phyloP scores from a whole-genome alignment of 2,888 invertebrate species.

The Pandemis corylana region DNA sequence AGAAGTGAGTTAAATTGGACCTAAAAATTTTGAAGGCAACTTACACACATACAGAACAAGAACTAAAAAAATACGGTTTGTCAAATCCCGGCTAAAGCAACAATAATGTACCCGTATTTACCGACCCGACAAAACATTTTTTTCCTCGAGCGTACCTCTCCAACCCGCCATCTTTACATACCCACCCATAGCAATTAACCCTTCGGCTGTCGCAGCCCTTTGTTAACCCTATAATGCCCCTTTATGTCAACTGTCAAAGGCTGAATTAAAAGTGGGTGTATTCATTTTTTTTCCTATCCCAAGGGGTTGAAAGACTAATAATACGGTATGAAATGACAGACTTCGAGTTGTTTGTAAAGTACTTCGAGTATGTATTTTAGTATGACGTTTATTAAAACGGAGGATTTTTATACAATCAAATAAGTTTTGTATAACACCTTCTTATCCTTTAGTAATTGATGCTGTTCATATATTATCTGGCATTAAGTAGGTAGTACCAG shows the following conservation, averaged over 20 bases:
- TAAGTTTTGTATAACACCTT: not conserved
- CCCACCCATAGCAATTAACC: slow-evolving; percentile 80
- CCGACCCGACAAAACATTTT: slow-evolving; percentile 14
- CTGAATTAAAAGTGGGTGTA: slow-evolving; percentile 81
- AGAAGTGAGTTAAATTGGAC: too few relatives aligned
- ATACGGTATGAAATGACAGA: slow-evolving; percentile 71
- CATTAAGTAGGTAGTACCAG: too few relatives aligned
- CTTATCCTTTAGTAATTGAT: not conserved
- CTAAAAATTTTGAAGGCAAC: too few relatives aligned
- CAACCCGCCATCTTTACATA: slow-evolving; percentile 61
- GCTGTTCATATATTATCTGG: too few relatives aligned
- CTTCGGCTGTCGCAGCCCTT: slow-evolving; percentile 76
- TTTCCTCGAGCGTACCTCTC: slow-evolving; percentile 31
- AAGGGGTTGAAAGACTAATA: slow-evolving; percentile 77
- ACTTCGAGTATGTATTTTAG: slow-evolving; percentile 25
- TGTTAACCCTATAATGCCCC: slow-evolving; percentile 77
- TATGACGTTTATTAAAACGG: slow-evolving; percentile 6
- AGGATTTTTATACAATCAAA: not conserved
- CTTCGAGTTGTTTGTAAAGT: slow-evolving; percentile 46
- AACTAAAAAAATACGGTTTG: too few relatives aligned
- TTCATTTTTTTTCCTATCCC: slow-evolving; percentile 64
- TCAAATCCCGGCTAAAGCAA: not conserved
- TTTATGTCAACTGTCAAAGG: slow-evolving; percentile 82
- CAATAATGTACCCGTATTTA: slow-evolving; percentile 14
- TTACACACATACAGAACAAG: too few relatives aligned